Percentiles rank a stretch among this genome's conserved stretches.
phyloP scores from a whole-genome alignment of 30 jellyfish, hydroid and myxozoan genomes.

The Turritopsis dohrnii region DNA sequence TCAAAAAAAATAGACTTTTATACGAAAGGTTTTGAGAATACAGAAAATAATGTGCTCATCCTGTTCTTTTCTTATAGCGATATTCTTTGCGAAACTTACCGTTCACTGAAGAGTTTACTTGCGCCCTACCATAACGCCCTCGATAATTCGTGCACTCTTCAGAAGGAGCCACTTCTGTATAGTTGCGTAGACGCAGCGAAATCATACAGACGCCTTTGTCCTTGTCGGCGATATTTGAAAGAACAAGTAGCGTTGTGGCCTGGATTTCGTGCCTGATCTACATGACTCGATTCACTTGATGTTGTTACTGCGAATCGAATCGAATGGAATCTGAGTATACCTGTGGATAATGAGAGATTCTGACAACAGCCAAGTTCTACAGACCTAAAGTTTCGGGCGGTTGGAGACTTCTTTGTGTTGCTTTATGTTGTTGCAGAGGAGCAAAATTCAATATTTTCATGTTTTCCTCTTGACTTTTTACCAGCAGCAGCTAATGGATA shows the following conservation, averaged over 20 bases:
- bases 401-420: too few species aligned
- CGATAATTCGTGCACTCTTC: constrained; percentile 7
- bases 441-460: too few species aligned
- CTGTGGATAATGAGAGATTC: too few species aligned
- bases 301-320: neutral
- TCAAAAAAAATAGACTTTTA: too few species aligned
- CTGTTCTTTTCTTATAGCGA: constrained; percentile 16
- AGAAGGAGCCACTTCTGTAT: constrained; percentile 21
- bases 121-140: constrained; percentile 21
- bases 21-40: too few species aligned
- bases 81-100: constrained; percentile 9
- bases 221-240: constrained; percentile 20
- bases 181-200: constrained; percentile 34
- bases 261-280: neutral
- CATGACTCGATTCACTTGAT: neutral
- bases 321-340: too few species aligned
- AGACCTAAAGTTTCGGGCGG: too few species aligned
- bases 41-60: neutral
- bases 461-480: too few species aligned
- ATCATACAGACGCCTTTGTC: constrained; percentile 12
- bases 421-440: too few species aligned
- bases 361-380: too few species aligned
- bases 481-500: too few species aligned
- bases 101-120: neutral
- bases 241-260: constrained; percentile 34